Evolutionary conservation across 2,888 invertebrate genomes (phyloP), one percentile per base, ranked within the genome.

Genomic region (Pseudococcus longispinus): DNA sequence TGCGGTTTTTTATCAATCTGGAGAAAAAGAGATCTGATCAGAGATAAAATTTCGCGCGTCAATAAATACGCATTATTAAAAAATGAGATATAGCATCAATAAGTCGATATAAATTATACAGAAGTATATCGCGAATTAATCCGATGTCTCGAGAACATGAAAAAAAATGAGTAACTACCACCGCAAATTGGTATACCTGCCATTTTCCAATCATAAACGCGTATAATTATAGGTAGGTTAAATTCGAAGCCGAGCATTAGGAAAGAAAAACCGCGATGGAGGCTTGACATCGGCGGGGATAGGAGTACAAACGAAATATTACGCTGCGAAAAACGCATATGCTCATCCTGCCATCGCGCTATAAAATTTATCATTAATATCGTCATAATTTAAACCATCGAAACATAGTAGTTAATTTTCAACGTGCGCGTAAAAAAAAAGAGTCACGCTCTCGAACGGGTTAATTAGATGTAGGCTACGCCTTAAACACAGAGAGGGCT

Each of bases 301-400:
- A 51, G 51, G n/a, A n/a, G 6, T n/a, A 18, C 51, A 51, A 51
- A 51, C n/a, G n/a, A 51, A 51, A 51, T 51, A 51, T 51, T 18
- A 51, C n/a, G n/a, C 13, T n/a, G 51, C n/a, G 51, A 51, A 51
- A 51, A 51, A 51, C 51, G n/a, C 51, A 51, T 51, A 51, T 51
- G 51, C 51, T 51, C 51, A 51, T 51, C 51, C 51, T 70, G 70
- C 70, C 23, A 70, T 23, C 70, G 70, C 70, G 15, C 70, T 9
- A 70, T 70, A 70, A 70, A 70, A 70, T 70, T 70, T 70, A 70
- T 70, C 29, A 70, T 70, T 70, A 70, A 70, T 26, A 70, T 29
- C 26, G 29, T 70, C 4, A 70, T 70, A 70, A 70, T 70, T 70
- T 29, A 23, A 70, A 70, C 70, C 26, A 70, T 70, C 51, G 29